Conservation (phyloP, 2,797 vertebrate genomes). For the Amphiprion clarkii region DNA sequence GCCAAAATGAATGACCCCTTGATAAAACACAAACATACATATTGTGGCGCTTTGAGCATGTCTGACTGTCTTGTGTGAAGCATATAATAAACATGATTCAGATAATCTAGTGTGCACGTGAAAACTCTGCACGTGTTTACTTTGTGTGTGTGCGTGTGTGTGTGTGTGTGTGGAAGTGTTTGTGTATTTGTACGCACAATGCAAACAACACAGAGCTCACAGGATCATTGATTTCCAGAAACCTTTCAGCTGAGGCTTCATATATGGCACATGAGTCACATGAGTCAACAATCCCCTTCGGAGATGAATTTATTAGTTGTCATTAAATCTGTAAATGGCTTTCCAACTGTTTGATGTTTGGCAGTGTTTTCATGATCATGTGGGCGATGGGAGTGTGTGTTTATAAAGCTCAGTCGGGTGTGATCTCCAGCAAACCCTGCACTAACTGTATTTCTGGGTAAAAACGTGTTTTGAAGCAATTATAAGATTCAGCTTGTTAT, state of each 20-base stretch:
- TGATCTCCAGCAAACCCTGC: background rate
- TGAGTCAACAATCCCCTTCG: slow-evolving; percentile 13
- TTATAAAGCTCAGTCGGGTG: background rate
- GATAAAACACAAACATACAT: background rate
- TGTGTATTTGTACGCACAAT: background rate
- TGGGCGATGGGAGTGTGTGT: background rate
- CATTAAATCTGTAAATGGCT: background rate
- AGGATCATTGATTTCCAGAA: background rate
- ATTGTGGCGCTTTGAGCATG: slow-evolving; percentile 21
- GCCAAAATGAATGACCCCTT: slow-evolving; percentile 17
- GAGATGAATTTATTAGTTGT: slow-evolving; percentile 1
- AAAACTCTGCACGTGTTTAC: slow-evolving; percentile 35
- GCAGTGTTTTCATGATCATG: background rate
- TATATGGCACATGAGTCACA: background rate
- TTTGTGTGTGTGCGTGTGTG: background rate
- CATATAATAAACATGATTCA: slow-evolving; percentile 11
- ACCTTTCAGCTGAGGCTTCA: slow-evolving; percentile 3
- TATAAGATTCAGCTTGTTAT: too few relatives aligned
- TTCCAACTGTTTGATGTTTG: background rate
- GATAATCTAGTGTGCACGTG: slow-evolving; percentile 24
- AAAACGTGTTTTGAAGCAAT: background rate
- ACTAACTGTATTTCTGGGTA: background rate
- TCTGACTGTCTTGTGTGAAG: slow-evolving; percentile 20
- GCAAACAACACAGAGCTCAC: background rate
- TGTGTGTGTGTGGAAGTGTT: background rate